Evolutionary conservation across 2,888 invertebrate genomes (phyloP), one percentile per base, ranked within the genome.

Genomic region (Chelonus formosanus): DNA sequence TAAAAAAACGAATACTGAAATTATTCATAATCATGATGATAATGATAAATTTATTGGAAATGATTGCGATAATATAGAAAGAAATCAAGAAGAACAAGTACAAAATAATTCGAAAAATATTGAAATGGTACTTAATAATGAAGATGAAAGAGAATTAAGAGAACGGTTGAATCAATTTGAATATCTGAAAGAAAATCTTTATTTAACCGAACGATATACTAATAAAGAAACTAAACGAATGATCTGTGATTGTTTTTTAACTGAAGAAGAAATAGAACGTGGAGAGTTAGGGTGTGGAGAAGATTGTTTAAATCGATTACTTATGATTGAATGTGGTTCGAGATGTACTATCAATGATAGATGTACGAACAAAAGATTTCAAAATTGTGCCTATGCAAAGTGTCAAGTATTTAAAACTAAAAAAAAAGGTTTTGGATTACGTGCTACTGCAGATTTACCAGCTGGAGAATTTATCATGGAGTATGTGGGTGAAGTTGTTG

Each of bases 291-390:
- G 96, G 6, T 98, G 98, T 83, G 97, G 96, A 0, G 96, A 96
- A 79, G 96, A 97, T 85, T 98, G 98, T 85, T 89, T 98, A 44
- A 98, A 98, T 87, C 90, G 97, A 80, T 88, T 98, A 81, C 90
- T 98, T n/a, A 95, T 97, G 93, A 97, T 98, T 81, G 98, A 98
- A 89, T 98, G 96, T 87, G 96, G 97, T 8, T 89, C 91, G 4
- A 88, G 95, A 76, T 99, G 98, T 86, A 91, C 92, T 60, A 92
- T 97, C 47, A 93, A 92, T 4, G 93, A 94, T 61, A 89, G 92
- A 67, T 99, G 98, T 86, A 94, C 96, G 1, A 99, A 99, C 82
- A 95, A 94, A 85, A 89, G 94, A 70, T 98, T 99, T 85, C 96
- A 97, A 83, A 93, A 91, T 84, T 90, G 88, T 71, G 90, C 94